Conservation (phyloP, 2,113 vertebrate genomes). For the Chloebia gouldiae region DNA sequence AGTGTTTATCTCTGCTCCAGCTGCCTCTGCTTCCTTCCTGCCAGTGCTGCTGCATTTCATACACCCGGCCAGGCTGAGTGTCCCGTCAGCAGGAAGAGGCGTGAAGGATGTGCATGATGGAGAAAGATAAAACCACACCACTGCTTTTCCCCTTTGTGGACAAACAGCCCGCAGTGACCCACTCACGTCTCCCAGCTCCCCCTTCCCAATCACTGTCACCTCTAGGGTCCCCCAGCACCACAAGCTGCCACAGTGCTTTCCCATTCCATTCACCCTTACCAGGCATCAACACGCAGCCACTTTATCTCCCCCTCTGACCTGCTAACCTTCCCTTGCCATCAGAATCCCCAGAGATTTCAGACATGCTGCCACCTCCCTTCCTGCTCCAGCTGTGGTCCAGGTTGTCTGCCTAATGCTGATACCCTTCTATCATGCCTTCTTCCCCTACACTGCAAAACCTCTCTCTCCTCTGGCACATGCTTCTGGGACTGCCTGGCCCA, state of each 20-base stretch:
- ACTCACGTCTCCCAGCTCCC: fast-evolving
- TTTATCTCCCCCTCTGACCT: neutral
- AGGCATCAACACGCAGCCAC: neutral
- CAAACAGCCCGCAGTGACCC: neutral
- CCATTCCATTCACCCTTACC: neutral
- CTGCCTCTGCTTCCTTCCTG: slow-evolving; percentile 57
- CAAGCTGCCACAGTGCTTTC: neutral
- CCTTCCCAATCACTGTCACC: neutral
- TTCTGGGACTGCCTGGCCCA: neutral
- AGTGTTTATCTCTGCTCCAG: slow-evolving; percentile 45
- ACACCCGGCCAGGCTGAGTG: neutral
- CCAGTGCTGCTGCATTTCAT: neutral
- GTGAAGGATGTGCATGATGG: neutral
- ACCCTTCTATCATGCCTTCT: neutral
- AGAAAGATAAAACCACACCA: neutral
- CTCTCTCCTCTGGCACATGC: neutral
- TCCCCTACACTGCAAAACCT: neutral
- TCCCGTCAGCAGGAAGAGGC: slow-evolving; percentile 9
- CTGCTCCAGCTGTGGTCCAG: neutral
- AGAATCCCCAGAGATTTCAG: neutral
- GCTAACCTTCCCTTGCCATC: neutral
- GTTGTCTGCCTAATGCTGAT: neutral
- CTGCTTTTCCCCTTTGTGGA: neutral
- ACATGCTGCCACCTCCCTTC: neutral
- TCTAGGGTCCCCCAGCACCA: neutral